Percentiles rank a stretch among this genome's conserved stretches.
Conservation (phyloP, 2,113 vertebrate species). For the Emydura subglobosa region DNA sequence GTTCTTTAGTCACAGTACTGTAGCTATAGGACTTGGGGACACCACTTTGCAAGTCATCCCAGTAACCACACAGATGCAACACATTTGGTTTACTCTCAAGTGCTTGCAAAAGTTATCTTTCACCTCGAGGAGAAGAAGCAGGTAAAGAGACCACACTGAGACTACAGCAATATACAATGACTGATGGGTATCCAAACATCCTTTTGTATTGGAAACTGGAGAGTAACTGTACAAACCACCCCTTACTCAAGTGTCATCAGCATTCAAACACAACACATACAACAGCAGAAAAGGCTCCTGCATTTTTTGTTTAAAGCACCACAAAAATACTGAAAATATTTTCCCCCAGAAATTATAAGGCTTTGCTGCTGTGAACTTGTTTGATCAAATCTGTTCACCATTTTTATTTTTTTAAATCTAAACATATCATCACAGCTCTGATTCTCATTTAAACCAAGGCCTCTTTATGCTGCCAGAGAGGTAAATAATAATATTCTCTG, state of each 20-base stretch:
- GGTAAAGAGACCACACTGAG: not conserved
- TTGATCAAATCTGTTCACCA: not conserved
- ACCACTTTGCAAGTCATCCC: not conserved
- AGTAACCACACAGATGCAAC: not conserved
- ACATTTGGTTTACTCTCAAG: not conserved
- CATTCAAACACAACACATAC: not conserved
- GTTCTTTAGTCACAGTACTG: not conserved
- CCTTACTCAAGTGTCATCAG: not conserved
- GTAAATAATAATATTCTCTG: not conserved
- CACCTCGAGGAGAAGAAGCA: not conserved
- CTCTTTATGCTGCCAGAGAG: not conserved
- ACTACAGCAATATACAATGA: not conserved
- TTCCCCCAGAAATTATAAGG: not conserved
- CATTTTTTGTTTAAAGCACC: not conserved
- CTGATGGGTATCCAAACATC: not conserved
- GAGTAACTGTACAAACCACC: not conserved
- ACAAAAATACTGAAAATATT: not conserved
- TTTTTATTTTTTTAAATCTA: not conserved
- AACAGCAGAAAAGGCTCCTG: not conserved
- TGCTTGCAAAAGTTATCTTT: not conserved
- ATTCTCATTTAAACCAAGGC: not conserved
- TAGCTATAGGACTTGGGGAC: not conserved
- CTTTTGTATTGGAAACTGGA: not conserved
- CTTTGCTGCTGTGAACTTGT: not conserved
- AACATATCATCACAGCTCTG: not conserved